Conservation (phyloP, 2,113 vertebrate species). For the Lepus europaeus region DNA sequence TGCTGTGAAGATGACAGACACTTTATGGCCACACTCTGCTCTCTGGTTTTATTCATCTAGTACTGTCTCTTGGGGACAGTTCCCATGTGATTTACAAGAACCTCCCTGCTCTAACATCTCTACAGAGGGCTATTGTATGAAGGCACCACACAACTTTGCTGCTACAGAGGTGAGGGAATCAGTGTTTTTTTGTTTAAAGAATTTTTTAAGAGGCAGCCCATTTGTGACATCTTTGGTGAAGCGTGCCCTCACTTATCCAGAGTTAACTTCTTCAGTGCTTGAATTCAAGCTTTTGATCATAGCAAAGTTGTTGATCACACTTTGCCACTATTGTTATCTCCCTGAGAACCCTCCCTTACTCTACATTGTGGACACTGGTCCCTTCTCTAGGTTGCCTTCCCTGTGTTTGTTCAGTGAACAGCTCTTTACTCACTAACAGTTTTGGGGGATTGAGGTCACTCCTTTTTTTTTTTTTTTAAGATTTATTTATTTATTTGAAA, state of each 20-base stretch:
- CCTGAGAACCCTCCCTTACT: not conserved
- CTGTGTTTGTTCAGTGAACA: conserved; percentile 48
- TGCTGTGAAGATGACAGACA: not conserved
- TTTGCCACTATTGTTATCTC: not conserved
- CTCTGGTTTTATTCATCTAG: conserved; percentile 55
- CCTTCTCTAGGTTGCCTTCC: conserved; percentile 6
- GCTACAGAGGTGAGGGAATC: not conserved
- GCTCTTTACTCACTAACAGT: conserved; percentile 55
- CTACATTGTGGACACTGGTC: not conserved
- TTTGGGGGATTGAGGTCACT: not conserved
- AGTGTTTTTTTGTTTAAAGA: conserved; percentile 19
- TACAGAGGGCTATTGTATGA: not conserved
- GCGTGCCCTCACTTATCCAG: not conserved
- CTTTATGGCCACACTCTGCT: not conserved
- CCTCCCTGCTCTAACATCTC: not conserved
- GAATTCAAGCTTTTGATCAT: not conserved
- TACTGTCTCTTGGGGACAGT: not conserved
- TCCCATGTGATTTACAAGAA: not conserved
- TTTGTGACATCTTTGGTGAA: not conserved
- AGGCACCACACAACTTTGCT: not conserved
- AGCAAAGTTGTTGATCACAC: not conserved
- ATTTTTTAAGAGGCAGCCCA: conserved; percentile 41
- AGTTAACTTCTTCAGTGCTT: conserved; percentile 29
- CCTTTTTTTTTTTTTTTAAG: not conserved
- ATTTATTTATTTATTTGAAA: no score